phyloP scores from a whole-genome alignment of 2,888 invertebrate species.

The Lucinisca nassula region DNA sequence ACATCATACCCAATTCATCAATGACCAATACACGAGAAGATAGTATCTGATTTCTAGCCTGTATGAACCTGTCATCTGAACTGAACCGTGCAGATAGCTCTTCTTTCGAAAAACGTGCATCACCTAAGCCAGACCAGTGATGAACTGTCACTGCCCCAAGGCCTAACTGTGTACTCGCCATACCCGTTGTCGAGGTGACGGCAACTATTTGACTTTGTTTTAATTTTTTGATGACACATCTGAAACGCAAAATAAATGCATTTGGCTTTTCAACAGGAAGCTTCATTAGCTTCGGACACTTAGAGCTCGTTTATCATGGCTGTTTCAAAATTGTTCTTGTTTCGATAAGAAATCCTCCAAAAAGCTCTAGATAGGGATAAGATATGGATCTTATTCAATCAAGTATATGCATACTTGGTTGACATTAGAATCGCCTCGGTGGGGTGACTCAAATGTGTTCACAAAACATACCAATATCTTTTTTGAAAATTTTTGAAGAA shows the following conservation, averaged over 20 bases:
- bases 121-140: slow-evolving; percentile 40
- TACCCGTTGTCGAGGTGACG: slow-evolving; percentile 32
- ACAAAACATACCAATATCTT: no score
- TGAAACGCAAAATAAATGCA: background rate
- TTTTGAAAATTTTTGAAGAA: no score
- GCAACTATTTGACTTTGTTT: slow-evolving; percentile 5
- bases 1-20: background rate
- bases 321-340: no score
- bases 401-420: no score
- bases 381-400: no score
- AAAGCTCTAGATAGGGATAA: no score
- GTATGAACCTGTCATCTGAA: background rate
- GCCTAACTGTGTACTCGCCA: slow-evolving; percentile 37
- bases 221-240: slow-evolving; percentile 19
- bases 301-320: no score
- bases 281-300: no score
- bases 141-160: slow-evolving; percentile 29
- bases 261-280: background rate
- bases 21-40: background rate
- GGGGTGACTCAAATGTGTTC: no score
- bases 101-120: slow-evolving; percentile 23
- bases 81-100: background rate
- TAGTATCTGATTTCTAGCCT: background rate
- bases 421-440: no score
- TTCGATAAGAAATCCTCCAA: no score